Base-by-base conservation (phyloP, 2,888 invertebrate genomes). In the Agonopterix heracliana region DNA sequence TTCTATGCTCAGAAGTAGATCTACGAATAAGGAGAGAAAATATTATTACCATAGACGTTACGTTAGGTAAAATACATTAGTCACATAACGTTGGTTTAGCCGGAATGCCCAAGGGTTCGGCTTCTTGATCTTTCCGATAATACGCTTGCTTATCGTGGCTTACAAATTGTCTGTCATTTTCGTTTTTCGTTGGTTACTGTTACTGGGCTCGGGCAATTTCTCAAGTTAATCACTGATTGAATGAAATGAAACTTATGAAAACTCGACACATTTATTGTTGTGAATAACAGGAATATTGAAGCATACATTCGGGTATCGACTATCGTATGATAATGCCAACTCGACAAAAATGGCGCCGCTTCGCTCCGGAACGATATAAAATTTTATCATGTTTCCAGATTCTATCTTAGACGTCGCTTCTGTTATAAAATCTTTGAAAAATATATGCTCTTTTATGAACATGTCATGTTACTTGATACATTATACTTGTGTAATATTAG, bases 141-240 rank as follows among this genome's bases (percentile, higher is more conserved):
- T 64, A 59, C 66, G 65, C 57, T 65, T 61, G 66, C 73, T 70
- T 72, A 76, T 73, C 71, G 64, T 64, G 63, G 71, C 72, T 51
- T 71, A 75, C 74, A 80, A 77, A 80, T 79, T 74, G 74, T 70
- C 70, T 71, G 65, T 68, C 70, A 72, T 69, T 69, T 64, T 56
- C 62, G 60, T 67, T 63, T 48, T 51, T 50, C 14, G 40, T 43
- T 43, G 11, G 26, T 45, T 47, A 11, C 47, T 35, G 17, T 17
- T 17, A 26, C 26, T 26, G 26, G 26, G 26, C 26, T 5, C 7
- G 26, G 41, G 44, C 13, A 47, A 45, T 50, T 45, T 47, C 45
- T 47, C 38, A 40, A 43, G 46, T 45, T 48, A 48, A 48, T 40
- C 42, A 47, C 44, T 11, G 34, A 47, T 47, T 41, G 35, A 45